Evolutionary conservation across 2,797 vertebrate species (phyloP), one percentile per base, ranked within the genome.

Genomic region (Cossypha dichroa): DNA sequence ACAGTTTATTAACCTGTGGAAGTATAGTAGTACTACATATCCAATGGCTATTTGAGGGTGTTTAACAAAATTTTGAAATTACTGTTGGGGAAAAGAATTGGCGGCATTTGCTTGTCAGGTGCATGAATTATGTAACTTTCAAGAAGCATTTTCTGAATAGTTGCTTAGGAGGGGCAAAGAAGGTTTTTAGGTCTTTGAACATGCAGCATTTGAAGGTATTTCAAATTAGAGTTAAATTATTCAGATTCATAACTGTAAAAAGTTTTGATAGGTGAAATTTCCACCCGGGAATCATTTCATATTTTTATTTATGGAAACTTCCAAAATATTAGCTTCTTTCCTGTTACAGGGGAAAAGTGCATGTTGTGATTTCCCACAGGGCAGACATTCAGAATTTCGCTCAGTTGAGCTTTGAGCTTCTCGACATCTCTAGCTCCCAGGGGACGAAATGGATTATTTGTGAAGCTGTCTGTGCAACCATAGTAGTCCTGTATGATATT

Each of bases 241-340:
- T 74, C 22, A 14, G 36, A 55, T 66, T 55, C 66, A 4, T 79
- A 63, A 52, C 23, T 59, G 41, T 45, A 76, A 79, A 40, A 87
- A 49, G 11, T 28, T 46, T 11, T 1, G 20, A 8, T 64, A 49
- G 51, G 31, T 82, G 58, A 41, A 59, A 87, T 43, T 89, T 54
- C 36, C 5, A 3, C 34, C 49, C 34, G 31, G 52, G 72, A 68
- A 31, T 18, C 0, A 0, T 59, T 90, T 60, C 4, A 6, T 34
- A 2, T 52, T 78, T 94, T 62, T 64, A 5, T 54, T 81, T n/a
- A 17, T 1, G 4, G 54, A 56, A 78, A 21, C 16, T 81, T 85
- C 23, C 41, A 38, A 67, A 88, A 46, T 25, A 66, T 15, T 48
- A 52, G 2, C 34, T 74, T 90, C 19, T 34, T 1, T 70, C n/a